Base-by-base conservation (phyloP, 2,888 invertebrate genomes). In the Drosophila mayaguana region DNA sequence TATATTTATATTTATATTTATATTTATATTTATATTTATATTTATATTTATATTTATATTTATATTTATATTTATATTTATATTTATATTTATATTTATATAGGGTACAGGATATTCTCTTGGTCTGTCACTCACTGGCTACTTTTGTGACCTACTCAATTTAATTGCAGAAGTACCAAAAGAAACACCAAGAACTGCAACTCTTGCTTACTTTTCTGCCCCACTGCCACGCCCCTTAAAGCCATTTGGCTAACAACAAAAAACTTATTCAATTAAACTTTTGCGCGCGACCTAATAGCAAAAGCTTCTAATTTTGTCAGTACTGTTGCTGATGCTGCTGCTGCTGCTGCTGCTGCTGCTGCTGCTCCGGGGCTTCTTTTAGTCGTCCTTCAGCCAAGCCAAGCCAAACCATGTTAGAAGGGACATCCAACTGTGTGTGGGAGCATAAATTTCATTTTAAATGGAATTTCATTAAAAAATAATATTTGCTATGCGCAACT, bases 251-350 rank as follows among this genome's bases (percentile, higher is more conserved):
- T 51, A 56, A 61, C 64, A 64, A 67, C 56, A 68, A 61, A 63
- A 83, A 89, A 87, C 83, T 87, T 87, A 87, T 87, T 87, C 89
- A 87, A 87, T 87, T 87, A 85, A 87, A 87, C 76, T 87, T 87
- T 85, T 75, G 74, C 74, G 69, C 64, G 62, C 68, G 68, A 64
- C 65, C 78, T 80, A 81, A 78, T 74, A 80, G 75, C 76, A 80
- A 81, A 71, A 75, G 69, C 69, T 74, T 59, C 65, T 78, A 71
- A 69, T 70, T 73, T 53, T 66, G 63, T 56, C 55, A 36, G 54
- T 38, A 12, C 16, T 9, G 22, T 16, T 36, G 22, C 11, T 53
- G 53, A n/a, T 54, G 38, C 22, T 22, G 6, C 11, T 14, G 28
- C 54, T 46, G 51, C 57, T 48, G 43, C 25, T 63, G n/a, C 18